Conservation (phyloP, 1,140 invertebrate genomes). For the Conus betulinus region DNA sequence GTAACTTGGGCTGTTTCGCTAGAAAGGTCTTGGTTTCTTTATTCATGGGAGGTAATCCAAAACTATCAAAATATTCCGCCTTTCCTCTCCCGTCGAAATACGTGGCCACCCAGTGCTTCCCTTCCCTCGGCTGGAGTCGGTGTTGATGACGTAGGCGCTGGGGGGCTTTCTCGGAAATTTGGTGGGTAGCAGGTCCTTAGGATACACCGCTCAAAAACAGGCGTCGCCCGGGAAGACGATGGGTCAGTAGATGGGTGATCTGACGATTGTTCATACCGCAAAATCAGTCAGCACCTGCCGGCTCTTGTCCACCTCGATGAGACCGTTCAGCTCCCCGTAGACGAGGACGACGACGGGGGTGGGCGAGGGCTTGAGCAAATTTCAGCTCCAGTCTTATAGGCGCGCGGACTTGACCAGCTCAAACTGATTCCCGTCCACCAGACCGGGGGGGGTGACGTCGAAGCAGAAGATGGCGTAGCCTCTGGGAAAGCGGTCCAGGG, state of each 20-base stretch:
- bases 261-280: not conserved
- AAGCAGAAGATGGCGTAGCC: not conserved
- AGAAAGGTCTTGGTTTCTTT: not conserved
- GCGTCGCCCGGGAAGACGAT: not conserved
- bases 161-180: not conserved
- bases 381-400: not conserved
- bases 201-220: conserved; percentile 2
- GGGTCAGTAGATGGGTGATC: not conserved
- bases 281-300: conserved; percentile 19
- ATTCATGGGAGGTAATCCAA: not conserved
- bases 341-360: conserved; percentile 7
- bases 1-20: not conserved
- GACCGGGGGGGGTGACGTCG: not conserved
- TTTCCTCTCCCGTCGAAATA: not conserved
- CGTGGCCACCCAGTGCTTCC: not conserved
- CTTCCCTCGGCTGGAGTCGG: not conserved
- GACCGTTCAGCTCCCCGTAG: not conserved
- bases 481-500: not conserved
- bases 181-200: not conserved
- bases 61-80: conserved; percentile 12
- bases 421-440: not conserved
- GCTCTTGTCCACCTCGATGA: not conserved
- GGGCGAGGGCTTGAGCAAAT: not conserved
- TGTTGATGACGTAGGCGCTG: not conserved
- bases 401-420: not conserved